These are phyloP conservation scores for Acleris laterana DNA, from an alignment of 2,888 invertebrate genomes.

Conservation along the genomic window DNA sequence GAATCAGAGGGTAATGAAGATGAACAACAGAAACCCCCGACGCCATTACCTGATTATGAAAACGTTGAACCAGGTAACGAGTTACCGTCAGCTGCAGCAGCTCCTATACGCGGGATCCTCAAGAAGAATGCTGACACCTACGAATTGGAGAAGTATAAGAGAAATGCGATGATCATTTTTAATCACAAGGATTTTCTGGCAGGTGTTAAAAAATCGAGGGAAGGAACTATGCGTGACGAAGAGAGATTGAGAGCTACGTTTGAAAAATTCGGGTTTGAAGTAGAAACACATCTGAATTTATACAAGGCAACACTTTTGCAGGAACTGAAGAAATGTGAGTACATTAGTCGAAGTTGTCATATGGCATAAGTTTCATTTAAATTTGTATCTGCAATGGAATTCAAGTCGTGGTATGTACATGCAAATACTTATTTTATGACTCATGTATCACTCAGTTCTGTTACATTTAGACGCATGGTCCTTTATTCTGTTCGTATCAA, in stretches of 20 bases:
- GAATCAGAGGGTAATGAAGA: no score
- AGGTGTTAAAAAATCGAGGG: not conserved
- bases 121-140: slow-evolving; percentile 7
- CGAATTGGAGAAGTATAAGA: slow-evolving; percentile 12
- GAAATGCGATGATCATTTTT: slow-evolving; percentile 18
- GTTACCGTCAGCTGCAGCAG: not conserved
- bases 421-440: no score
- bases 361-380: no score
- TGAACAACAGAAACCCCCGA: no score
- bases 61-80: no score
- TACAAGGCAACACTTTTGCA: not conserved
- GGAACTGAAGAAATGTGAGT: slow-evolving; percentile 5
- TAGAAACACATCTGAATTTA: not conserved
- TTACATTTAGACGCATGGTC: no score
- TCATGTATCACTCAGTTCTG: no score
- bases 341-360: no score
- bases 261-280: not conserved
- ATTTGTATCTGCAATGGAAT: no score
- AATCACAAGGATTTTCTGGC: slow-evolving; percentile 3
- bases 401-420: no score
- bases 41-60: not conserved
- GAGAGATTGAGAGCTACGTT: not conserved
- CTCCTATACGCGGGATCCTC: not conserved
- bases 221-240: slow-evolving; percentile 7
- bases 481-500: no score